Evolutionary conservation across 2,113 vertebrate species (phyloP), one percentile per base, ranked within the genome.

Genomic region (Podarcis cretensis): DNA sequence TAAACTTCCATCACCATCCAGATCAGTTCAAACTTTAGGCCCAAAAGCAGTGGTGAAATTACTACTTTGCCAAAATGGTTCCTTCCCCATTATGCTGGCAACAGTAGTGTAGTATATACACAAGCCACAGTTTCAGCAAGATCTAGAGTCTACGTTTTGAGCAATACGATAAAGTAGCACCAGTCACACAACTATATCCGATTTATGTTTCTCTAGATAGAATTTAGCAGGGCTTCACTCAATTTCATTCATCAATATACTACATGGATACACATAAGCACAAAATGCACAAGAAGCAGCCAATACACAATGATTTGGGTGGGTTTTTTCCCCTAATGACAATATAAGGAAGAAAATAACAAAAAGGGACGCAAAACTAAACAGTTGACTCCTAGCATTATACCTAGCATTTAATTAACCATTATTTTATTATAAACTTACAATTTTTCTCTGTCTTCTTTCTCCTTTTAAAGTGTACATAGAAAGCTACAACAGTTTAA

Each of bases 231-330:
- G 94, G 96, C 96, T 96, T 96, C 95, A 90, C 85, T 96, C 95
- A 94, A 95, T 97, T 96, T 97, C 97, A 97, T 97, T 97, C 96
- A 96, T 96, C 96, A 91, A 90, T 91, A 93, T 93, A 88, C 79
- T 92, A 89, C 93, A 95, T 85, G 73, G 92, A 94, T 91, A 96
- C 18, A 30, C 81, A 75, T 83, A 96, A 94, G 95, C 96, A 95
- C 92, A 94, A 90, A 91, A 86, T 35, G 89, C 95, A 95, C 87
- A 90, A 86, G 93, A 88, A 94, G 94, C 40, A 14, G 81, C 93
- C 80, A 6, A 83, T 86, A 85, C 90, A 93, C 83, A 81, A 2
- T 93, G 90, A 92, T 87, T 92, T 91, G 65, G 81, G 81, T 69
- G 37, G 37, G 79, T 84, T 80, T 77, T 2, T 27, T 59, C 27